phyloP scores from a whole-genome alignment of 2,113 vertebrate genomes.

The Mobula birostris region DNA sequence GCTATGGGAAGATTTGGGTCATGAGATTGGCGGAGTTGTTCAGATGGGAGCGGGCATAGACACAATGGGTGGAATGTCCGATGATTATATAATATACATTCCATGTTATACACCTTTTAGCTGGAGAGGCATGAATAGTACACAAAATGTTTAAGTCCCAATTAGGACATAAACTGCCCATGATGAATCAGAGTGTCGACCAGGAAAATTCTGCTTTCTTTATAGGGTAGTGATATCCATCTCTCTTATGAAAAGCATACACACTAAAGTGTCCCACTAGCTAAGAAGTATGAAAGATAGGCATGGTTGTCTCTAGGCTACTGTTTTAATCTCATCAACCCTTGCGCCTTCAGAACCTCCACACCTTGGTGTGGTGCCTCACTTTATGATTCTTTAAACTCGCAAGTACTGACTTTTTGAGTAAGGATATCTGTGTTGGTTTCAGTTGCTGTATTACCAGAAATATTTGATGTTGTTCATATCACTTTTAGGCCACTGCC shows the following conservation, averaged over 20 bases:
- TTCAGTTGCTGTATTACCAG: background rate
- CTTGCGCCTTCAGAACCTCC: background rate
- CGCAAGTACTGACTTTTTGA: background rate
- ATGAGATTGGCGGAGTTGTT: too few relatives aligned
- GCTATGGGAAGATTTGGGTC: too few relatives aligned
- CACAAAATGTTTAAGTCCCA: background rate
- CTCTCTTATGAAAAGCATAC: background rate
- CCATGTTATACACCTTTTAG: background rate
- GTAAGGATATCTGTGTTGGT: background rate
- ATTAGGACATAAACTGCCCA: background rate
- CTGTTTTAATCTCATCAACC: background rate
- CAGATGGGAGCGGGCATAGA: too few relatives aligned
- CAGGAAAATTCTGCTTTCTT: background rate
- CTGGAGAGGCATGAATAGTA: background rate
- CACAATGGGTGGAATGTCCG: too few relatives aligned
- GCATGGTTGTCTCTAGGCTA: background rate
- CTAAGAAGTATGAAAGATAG: background rate
- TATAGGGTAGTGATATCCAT: background rate
- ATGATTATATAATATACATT: too few relatives aligned
- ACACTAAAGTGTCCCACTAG: background rate
- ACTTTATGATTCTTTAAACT: background rate
- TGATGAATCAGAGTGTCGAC: background rate
- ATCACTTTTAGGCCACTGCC: background rate
- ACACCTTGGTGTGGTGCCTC: background rate
- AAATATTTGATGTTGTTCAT: background rate